phyloP scores from a whole-genome alignment of 2,888 invertebrate genomes.

The Crioceris asparagi region DNA sequence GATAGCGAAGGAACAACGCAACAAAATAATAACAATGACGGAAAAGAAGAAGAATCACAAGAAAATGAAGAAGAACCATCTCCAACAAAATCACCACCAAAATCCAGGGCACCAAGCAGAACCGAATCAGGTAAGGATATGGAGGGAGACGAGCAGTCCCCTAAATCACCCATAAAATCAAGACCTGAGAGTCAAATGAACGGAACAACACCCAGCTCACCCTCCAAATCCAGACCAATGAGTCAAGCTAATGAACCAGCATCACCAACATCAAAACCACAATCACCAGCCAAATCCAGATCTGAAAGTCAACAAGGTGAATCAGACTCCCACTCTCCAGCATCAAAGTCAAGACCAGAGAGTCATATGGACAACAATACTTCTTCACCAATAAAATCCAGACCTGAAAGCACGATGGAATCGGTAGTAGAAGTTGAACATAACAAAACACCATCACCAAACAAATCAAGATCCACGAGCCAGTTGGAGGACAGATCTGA shows the following conservation, averaged over 20 bases:
- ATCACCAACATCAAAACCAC: too few relatives aligned
- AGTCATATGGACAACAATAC: neutral
- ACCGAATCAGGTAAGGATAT: too few relatives aligned
- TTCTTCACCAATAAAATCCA: neutral
- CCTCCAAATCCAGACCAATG: neutral
- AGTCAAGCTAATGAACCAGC: too few relatives aligned
- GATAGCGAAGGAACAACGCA: constrained; percentile 2
- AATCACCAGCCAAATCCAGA: neutral
- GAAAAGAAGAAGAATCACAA: constrained; percentile 10
- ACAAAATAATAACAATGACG: constrained; percentile 14
- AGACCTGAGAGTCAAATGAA: constrained; percentile 3
- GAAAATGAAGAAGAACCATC: constrained; percentile 7
- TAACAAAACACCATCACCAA: constrained; percentile 1
- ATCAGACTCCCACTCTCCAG: constrained; percentile 4
- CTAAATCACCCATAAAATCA: constrained; percentile 7
- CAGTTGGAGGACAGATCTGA: too few relatives aligned
- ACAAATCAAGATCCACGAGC: neutral
- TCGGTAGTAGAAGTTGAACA: too few relatives aligned
- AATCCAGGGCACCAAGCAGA: constrained; percentile 7
- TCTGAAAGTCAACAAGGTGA: neutral
- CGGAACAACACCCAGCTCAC: constrained; percentile 2
- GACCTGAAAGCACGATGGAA: too few relatives aligned
- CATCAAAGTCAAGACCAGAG: constrained; percentile 2
- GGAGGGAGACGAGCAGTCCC: neutral
- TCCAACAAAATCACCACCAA: constrained; percentile 7